Evolutionary conservation across 2,888 invertebrate species (phyloP).

Genomic region (Hypomecis atomaria): DNA sequence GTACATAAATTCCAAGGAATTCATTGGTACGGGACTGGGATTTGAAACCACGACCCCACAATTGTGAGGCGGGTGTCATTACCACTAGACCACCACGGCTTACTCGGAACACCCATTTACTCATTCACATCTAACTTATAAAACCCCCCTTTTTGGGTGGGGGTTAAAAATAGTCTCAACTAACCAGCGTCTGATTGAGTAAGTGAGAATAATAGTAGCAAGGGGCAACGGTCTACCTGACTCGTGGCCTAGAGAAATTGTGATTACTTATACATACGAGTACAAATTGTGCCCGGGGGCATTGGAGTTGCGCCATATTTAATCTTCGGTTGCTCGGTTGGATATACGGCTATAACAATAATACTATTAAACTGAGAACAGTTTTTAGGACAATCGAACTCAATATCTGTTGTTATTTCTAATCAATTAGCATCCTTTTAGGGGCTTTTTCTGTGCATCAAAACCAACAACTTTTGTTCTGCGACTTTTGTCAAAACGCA

Average conservation of each 20-base stretch:
- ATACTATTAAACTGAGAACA: slow-evolving; percentile 12
- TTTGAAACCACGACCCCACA: no score
- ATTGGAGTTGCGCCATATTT: slow-evolving; percentile 27
- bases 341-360: slow-evolving; percentile 22
- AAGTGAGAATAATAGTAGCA: slow-evolving; percentile 13
- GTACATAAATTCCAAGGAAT: no score
- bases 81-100: no score
- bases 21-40: no score
- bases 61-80: no score
- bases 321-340: slow-evolving; percentile 17
- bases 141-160: neutral
- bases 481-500: no score
- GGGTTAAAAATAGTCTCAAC: neutral
- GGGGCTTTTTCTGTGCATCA: no score
- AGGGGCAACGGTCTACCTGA: slow-evolving; percentile 14
- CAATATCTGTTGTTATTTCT: no score
- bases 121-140: no score
- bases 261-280: slow-evolving; percentile 22
- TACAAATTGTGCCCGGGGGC: slow-evolving; percentile 18
- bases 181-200: slow-evolving; percentile 3
- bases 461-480: no score
- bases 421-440: no score
- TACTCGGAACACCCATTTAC: no score
- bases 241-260: slow-evolving; percentile 22
- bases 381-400: neutral